Evolutionary conservation across 1,140 invertebrate species (phyloP), one percentile per base, ranked within the genome.

Genomic region (Drosophila erecta): DNA sequence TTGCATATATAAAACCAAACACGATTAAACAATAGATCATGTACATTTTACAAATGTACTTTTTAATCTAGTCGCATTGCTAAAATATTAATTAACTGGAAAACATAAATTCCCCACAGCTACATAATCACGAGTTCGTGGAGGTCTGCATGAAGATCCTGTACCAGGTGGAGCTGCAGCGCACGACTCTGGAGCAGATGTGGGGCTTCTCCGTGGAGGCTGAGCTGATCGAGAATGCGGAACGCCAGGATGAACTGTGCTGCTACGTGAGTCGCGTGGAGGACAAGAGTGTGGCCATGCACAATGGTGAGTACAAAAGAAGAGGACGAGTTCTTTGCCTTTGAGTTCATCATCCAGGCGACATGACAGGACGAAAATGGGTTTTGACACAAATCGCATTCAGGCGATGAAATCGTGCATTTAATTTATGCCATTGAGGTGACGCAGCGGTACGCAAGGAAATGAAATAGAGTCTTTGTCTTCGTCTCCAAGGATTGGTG

Each of bases 191-290:
- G 73, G 97, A 98, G 81, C 97, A 98, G 92, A 98, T 98, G 96
- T 99, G 98, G 96, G 98, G 98, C 64, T 98, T 99, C 93, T 98
- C 97, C 60, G 98, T 99, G 24, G 98, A 99, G 92, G 98, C 98
- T 4, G 98, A 99, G 93, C 94, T 99, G 49, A 98, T 98, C 60
- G 98, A 99, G 93, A 98, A 99, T 93, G 95, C 96, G 14, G 98
- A 99, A 92, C 94, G 97, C 46, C 98, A 99, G 92, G 98, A 99
- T 92, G 98, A 99, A 92, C 95, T 99, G 41, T 98, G 98, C 92
- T 98, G 98, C 92, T 99, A 98, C 93, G 97, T 99, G 77, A 98
- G 97, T 92, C 95, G 98, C 49, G 98, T 99, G 54, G 97, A 98
- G 92, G 97, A 98, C 85, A 97, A 98, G 87, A 97, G 97, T 92